Evolutionary conservation across 1,140 invertebrate genomes (phyloP).

Genomic region (Drosophila rhopaloa): DNA sequence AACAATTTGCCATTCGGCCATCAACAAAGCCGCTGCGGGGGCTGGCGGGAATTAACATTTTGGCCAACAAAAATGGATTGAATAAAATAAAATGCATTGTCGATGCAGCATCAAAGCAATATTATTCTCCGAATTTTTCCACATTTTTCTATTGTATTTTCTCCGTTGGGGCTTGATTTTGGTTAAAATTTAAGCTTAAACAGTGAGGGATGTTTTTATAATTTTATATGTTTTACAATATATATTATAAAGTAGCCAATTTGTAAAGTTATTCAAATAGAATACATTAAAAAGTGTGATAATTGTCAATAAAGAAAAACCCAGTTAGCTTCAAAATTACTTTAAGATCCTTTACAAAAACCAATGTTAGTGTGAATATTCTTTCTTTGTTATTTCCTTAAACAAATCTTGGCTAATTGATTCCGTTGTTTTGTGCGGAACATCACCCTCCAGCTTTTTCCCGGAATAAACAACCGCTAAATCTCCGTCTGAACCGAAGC

Average conservation of each 20-base stretch:
- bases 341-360: too few species aligned
- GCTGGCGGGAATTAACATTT: slow-evolving; percentile 18
- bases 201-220: too few species aligned
- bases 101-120: slow-evolving; percentile 13
- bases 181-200: neutral
- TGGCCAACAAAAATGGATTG: neutral
- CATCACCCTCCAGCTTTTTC: slow-evolving; percentile 2
- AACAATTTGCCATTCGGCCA: slow-evolving; percentile 61
- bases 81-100: slow-evolving; percentile 34
- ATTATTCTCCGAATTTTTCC: neutral
- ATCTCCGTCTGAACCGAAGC: neutral
- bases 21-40: slow-evolving; percentile 31
- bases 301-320: too few species aligned
- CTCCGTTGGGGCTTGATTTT: neutral
- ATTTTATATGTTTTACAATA: too few species aligned
- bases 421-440: neutral
- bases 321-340: too few species aligned
- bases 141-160: slow-evolving; percentile 13
- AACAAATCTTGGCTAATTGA: slow-evolving; percentile 17
- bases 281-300: too few species aligned
- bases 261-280: too few species aligned
- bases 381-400: neutral
- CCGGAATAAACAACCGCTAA: slow-evolving; percentile 5
- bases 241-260: too few species aligned
- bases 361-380: neutral